Conservation (phyloP, 2,113 vertebrate genomes). For the Osmerus mordax region DNA sequence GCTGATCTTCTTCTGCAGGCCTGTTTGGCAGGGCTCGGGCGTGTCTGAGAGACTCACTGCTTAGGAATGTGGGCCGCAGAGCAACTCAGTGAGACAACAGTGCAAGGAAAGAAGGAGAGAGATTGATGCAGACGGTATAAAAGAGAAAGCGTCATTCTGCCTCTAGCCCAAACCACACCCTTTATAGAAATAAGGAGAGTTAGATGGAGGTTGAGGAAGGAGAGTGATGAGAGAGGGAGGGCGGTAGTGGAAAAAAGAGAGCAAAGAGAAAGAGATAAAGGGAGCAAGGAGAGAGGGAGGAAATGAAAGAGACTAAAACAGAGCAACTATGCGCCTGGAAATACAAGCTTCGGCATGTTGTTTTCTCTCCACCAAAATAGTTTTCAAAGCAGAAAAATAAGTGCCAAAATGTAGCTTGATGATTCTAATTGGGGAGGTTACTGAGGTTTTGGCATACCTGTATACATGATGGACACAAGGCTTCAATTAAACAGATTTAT, state of each 20-base stretch:
- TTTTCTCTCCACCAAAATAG: no score
- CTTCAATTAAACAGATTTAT: no score
- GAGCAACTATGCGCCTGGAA: no score
- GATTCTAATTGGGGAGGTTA: no score
- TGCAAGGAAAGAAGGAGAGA: not conserved
- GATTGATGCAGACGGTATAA: not conserved
- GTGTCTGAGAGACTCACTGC: constrained; percentile 67
- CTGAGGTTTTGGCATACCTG: no score
- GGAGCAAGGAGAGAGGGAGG: not conserved
- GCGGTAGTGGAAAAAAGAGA: not conserved
- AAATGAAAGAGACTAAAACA: not conserved
- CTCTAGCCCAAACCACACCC: constrained; percentile 36
- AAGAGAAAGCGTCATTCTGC: constrained; percentile 16
- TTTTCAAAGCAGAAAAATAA: no score
- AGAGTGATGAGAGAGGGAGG: not conserved
- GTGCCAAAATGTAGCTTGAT: no score
- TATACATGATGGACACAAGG: no score
- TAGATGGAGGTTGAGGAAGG: not conserved
- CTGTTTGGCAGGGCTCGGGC: constrained; percentile 53
- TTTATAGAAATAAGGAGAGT: not conserved
- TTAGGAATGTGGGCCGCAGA: constrained; percentile 66
- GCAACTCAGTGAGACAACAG: constrained; percentile 37
- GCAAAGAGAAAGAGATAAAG: constrained; percentile 15
- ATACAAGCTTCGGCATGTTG: no score
- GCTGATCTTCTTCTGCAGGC: constrained; percentile 21